Evolutionary conservation across 1,140 invertebrate genomes (phyloP), one percentile per base, ranked within the genome.

Genomic region (Tetramorium simillimum): DNA sequence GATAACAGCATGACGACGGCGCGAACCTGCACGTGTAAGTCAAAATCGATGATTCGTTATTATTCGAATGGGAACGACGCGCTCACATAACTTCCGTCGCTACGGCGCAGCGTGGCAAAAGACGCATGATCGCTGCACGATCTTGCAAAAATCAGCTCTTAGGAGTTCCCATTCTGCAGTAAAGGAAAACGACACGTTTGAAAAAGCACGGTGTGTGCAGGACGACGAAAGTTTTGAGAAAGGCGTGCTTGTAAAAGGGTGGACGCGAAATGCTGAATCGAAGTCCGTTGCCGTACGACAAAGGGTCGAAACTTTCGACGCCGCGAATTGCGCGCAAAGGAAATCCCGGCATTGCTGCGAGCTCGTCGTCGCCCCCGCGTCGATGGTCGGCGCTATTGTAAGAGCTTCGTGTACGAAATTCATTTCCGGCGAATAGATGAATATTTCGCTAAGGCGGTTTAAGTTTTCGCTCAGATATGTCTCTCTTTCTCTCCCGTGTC

Each of bases 221-320:
- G 65, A 70, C 37, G n/a, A 43, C 46, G 5, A 80, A 80, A 81
- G 77, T 81, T 81, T 81, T 56, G 46, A 53, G 63, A 81, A 70
- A 81, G n/a, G 46, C 43, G 53, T 3, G 33, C 73, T 60, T 16
- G 77, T 33, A 51, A 81, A 70, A 24, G 63, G 3, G 33, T 40
- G 77, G 28, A 81, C 33, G 77, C 46, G n/a, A 70, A 81, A 81
- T 69, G 77, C 63, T 81, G 77, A 81, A 81, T 81, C 77, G 60
- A 53, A 69, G 77, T 18, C 60, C 18, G 24, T 78, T 65, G 60
- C 40, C 40, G 21, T 40, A 28, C 63, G 77, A 81, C 77, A 81
- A 81, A 81, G 46, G n/a, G 10, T 14, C 63, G 33, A 81, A 81
- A 81, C 63, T 81, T 81, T 69, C 63, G 63, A 69, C 63, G 33